Conservation (phyloP, 2,888 invertebrate genomes). For the Syritta pipiens region DNA sequence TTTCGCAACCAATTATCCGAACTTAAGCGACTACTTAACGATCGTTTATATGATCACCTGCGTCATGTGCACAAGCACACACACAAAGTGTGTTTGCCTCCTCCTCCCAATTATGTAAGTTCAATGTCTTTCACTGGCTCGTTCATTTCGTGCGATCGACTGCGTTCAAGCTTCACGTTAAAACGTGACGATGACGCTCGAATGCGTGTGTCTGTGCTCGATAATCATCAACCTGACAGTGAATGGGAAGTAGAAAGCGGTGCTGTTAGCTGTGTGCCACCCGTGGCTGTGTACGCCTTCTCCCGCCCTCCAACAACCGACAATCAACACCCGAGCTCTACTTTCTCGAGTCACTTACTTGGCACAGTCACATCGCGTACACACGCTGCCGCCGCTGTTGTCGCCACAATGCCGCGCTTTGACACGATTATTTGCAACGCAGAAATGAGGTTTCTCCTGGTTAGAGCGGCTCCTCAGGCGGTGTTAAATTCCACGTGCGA, state of each 20-base stretch:
- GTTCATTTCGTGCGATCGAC: conserved; percentile 8
- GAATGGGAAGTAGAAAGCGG: conserved; percentile 33
- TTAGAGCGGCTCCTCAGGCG: background rate
- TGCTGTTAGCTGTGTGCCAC: too few relatives aligned
- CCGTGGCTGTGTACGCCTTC: too few relatives aligned
- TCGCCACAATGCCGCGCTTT: conserved; percentile 6
- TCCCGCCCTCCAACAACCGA: too few relatives aligned
- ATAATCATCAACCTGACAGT: background rate
- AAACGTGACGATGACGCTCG: too few relatives aligned
- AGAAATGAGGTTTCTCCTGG: background rate
- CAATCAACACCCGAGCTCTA: conserved; percentile 13
- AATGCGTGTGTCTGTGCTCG: too few relatives aligned
- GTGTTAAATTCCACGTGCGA: conserved; percentile 6
- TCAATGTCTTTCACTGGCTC: conserved; percentile 36
- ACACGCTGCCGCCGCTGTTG: too few relatives aligned
- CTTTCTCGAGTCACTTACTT: conserved; percentile 18
- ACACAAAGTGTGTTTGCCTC: conserved; percentile 19
- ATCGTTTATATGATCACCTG: conserved; percentile 57
- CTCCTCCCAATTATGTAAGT: conserved; percentile 48
- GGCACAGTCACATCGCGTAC: too few relatives aligned
- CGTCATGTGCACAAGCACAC: conserved; percentile 25
- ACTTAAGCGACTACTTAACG: conserved; percentile 46
- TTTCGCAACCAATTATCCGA: conserved; percentile 32
- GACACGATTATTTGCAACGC: conserved; percentile 1
- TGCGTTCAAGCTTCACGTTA: conserved; percentile 25